phyloP scores from a whole-genome alignment of 2,113 vertebrate species.

The Arizona elegans region DNA sequence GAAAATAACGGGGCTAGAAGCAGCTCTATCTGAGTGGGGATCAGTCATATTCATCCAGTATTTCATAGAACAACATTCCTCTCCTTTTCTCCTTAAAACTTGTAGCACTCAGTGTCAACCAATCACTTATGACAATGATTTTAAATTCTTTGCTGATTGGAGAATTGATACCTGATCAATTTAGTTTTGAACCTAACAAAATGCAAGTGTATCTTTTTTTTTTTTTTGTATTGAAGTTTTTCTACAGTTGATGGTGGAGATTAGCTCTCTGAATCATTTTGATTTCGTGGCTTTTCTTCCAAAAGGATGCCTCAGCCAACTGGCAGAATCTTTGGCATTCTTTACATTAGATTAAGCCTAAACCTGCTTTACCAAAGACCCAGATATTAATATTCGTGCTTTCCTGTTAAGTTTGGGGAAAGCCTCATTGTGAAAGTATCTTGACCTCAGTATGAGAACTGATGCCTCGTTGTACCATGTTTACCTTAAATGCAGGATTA shows the following conservation, averaged over 20 bases:
- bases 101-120: conserved; percentile 70
- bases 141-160: conserved; percentile 68
- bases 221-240: too few species aligned
- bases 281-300: conserved; percentile 4
- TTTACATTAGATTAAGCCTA: conserved; percentile 72
- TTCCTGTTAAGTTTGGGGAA: conserved; percentile 67
- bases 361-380: conserved; percentile 71
- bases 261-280: not conserved
- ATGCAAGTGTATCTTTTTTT: conserved; percentile 50
- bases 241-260: not conserved
- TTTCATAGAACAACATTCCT: not conserved
- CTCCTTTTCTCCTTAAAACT: not conserved
- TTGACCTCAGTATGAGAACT: not conserved
- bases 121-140: conserved; percentile 63
- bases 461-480: not conserved
- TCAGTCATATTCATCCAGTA: not conserved
- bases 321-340: conserved; percentile 74
- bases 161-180: conserved; percentile 66
- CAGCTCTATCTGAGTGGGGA: not conserved
- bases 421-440: conserved; percentile 71
- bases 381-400: conserved; percentile 68
- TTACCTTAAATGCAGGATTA: not conserved
- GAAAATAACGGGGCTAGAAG: not conserved
- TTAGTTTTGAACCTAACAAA: conserved; percentile 67
- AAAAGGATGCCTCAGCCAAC: conserved; percentile 64